phyloP scores from a whole-genome alignment of 2,113 vertebrate species.

The Lethenteron camtschaticum region DNA sequence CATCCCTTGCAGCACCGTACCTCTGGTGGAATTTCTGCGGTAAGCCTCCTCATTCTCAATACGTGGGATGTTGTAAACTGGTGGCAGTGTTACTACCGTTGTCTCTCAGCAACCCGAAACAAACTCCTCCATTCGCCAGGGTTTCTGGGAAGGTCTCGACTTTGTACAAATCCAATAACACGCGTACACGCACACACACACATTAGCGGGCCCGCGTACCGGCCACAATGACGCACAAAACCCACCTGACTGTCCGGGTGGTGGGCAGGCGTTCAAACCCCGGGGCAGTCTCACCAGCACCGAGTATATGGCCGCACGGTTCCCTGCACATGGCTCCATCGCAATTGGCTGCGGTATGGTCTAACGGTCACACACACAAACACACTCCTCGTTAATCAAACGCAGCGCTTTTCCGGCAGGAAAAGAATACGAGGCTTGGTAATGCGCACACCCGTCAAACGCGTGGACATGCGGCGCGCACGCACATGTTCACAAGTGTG shows the following conservation, averaged over 20 bases:
- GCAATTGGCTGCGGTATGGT: slow-evolving; percentile 87
- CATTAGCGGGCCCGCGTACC: too few species aligned
- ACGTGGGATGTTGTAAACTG: neutral
- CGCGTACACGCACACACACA: too few species aligned
- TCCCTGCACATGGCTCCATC: slow-evolving; percentile 84
- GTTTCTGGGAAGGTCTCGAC: neutral
- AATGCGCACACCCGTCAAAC: too few species aligned
- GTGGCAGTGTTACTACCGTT: neutral
- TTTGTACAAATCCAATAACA: too few species aligned
- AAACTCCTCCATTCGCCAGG: neutral
- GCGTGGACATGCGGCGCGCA: too few species aligned
- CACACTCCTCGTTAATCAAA: too few species aligned
- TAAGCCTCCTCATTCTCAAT: too few species aligned
- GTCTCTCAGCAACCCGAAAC: neutral
- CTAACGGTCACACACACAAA: slow-evolving; percentile 20
- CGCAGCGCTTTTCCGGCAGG: too few species aligned
- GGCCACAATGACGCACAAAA: neutral
- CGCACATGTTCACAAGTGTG: too few species aligned
- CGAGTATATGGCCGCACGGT: slow-evolving; percentile 87
- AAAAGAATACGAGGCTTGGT: too few species aligned
- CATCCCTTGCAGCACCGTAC: too few species aligned
- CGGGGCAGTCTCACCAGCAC: slow-evolving; percentile 83
- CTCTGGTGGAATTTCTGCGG: too few species aligned
- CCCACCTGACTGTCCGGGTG: slow-evolving; percentile 89
- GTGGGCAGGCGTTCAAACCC: slow-evolving; percentile 66